These are phyloP conservation scores for Amblyteles armatorius DNA, from an alignment of 2,888 invertebrate genomes.

Conservation along the genomic window DNA sequence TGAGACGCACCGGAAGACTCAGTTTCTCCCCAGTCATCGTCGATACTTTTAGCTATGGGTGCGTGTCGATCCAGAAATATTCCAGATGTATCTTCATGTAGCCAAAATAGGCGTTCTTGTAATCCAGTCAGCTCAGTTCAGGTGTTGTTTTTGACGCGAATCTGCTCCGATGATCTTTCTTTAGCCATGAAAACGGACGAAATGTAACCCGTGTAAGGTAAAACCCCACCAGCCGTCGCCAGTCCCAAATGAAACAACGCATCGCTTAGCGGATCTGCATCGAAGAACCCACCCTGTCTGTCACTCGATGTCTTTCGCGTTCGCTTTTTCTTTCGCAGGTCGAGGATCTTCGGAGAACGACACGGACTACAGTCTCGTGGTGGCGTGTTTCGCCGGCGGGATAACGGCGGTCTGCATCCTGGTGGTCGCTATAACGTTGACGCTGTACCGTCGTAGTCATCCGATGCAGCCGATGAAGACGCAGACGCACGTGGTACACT, in stretches of 20 bases:
- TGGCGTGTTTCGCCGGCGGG: slow-evolving; percentile 81
- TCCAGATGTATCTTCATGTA: no score
- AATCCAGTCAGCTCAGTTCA: no score
- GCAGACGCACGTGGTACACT: slow-evolving; percentile 73
- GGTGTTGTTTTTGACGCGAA: no score
- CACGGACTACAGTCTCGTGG: slow-evolving; percentile 80
- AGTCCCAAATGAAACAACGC: no score
- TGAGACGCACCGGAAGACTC: not conserved
- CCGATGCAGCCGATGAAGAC: slow-evolving; percentile 75
- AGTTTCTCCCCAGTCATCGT: not conserved
- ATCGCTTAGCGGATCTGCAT: no score
- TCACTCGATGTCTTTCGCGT: slow-evolving; percentile 4
- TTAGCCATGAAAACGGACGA: no score
- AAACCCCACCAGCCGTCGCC: no score
- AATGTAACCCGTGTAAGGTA: no score
- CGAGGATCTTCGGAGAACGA: slow-evolving; percentile 77
- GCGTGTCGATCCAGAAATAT: no score
- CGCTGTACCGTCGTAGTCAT: slow-evolving; percentile 79
- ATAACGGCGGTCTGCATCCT: slow-evolving; percentile 81
- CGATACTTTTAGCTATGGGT: not conserved
- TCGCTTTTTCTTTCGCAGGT: slow-evolving; percentile 72
- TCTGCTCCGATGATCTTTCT: no score
- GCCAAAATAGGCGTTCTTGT: no score
- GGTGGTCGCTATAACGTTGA: slow-evolving; percentile 79
- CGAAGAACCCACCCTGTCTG: no score